These are phyloP conservation scores for Formica selysi DNA, from an alignment of 1,140 invertebrate genomes.

Conservation along the genomic window DNA sequence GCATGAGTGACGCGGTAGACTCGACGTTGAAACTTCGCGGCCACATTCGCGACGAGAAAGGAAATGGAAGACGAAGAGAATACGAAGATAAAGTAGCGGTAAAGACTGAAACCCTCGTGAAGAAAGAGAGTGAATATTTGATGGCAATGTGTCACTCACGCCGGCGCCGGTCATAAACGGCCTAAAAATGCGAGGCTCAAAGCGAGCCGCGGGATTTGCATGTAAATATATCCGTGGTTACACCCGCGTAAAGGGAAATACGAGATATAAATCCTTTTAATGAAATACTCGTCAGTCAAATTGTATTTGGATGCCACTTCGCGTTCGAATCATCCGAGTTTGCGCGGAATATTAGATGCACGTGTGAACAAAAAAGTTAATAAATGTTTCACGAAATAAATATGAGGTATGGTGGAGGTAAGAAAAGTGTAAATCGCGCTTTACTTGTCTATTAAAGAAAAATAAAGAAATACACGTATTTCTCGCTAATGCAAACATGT, in stretches of 20 bases:
- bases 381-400: conserved; percentile 17
- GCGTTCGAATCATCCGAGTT: conserved; percentile 40
- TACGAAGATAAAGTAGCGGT: background rate
- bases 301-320: background rate
- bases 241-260: background rate
- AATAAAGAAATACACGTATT: background rate
- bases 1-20: conserved; percentile 65
- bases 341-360: conserved; percentile 16
- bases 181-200: conserved; percentile 19
- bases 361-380: background rate
- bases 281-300: conserved; percentile 55
- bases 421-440: background rate
- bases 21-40: conserved; percentile 57
- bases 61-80: background rate
- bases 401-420: background rate
- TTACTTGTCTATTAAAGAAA: background rate
- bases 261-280: conserved; percentile 55
- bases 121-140: conserved; percentile 31
- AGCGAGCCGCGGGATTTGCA: conserved; percentile 58
- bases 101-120: conserved; percentile 6
- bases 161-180: conserved; percentile 27
- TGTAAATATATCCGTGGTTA: conserved; percentile 62
- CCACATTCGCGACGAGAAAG: conserved; percentile 16
- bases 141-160: conserved; percentile 41
- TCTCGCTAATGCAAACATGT: background rate